Evolutionary conservation across 2,888 invertebrate genomes (phyloP).

Genomic region (Harpalus rufipes): DNA sequence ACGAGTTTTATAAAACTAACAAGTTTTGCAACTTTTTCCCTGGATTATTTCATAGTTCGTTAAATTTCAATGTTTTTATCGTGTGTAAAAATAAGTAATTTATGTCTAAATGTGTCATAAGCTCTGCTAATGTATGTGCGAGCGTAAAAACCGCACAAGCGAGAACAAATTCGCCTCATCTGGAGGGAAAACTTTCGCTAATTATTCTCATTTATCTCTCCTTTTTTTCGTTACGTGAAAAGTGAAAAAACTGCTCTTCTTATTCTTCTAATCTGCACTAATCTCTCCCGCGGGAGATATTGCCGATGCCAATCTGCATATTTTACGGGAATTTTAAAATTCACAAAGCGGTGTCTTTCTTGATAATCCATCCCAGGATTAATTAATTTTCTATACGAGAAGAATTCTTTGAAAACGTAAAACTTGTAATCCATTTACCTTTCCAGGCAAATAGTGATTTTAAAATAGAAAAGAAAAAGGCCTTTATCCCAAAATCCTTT

Average conservation of each 20-base stretch:
- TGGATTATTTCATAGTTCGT: conserved; percentile 5
- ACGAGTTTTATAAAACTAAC: too few species aligned
- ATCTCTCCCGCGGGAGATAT: conserved; percentile 50
- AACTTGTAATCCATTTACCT: conserved; percentile 35
- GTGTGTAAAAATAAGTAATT: conserved; percentile 21
- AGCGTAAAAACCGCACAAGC: conserved; percentile 2
- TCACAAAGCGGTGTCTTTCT: conserved; percentile 19
- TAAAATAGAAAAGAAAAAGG: conserved; percentile 25
- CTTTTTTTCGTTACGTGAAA: conserved; percentile 19
- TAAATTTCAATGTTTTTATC: conserved; percentile 4
- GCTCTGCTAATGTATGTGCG: not conserved
- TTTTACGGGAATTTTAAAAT: conserved; percentile 49
- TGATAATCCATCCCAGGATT: conserved; percentile 35
- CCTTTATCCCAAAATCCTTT: conserved; percentile 46
- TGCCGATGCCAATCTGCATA: conserved; percentile 44
- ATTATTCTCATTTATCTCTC: conserved; percentile 55
- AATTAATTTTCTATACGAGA: conserved; percentile 51
- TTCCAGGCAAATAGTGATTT: conserved; percentile 24
- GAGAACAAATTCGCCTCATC: conserved; percentile 29
- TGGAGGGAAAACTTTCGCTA: conserved; percentile 39
- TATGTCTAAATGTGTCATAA: conserved; percentile 29
- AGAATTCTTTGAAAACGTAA: conserved; percentile 29
- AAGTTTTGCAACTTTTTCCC: not conserved
- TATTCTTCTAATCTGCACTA: conserved; percentile 48
- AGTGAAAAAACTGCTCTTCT: conserved; percentile 51